phyloP scores from a whole-genome alignment of 2,113 vertebrate genomes.

The Ictalurus punctatus region DNA sequence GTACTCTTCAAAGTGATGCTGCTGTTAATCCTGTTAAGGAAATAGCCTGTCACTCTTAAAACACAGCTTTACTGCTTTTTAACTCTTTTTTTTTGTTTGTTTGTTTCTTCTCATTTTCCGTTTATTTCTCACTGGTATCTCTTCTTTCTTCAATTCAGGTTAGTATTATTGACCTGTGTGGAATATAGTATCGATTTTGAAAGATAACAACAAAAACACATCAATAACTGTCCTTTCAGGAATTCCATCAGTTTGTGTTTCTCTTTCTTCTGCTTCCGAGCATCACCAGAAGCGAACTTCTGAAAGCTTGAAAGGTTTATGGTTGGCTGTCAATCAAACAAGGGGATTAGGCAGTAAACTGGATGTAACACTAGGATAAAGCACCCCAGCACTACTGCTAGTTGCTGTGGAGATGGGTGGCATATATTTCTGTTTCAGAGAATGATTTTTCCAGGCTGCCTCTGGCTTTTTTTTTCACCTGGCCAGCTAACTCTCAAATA shows the following conservation, averaged over 20 bases:
- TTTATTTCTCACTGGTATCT: constrained; percentile 1
- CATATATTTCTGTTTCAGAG: not conserved
- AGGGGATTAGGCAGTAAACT: not conserved
- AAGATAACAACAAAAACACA: not conserved
- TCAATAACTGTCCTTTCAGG: not conserved
- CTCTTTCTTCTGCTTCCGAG: not conserved
- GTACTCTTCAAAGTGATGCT: not conserved
- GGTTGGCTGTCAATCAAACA: not conserved
- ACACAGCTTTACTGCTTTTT: not conserved
- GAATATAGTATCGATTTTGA: not conserved
- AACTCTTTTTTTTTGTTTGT: not conserved
- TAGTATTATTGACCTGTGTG: not conserved
- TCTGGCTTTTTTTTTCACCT: not conserved
- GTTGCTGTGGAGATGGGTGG: not conserved
- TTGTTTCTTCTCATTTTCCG: too few species aligned
- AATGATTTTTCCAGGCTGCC: not conserved
- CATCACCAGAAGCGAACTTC: not conserved
- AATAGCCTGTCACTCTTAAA: not conserved
- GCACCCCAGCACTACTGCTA: not conserved
- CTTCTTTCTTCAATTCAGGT: not conserved
- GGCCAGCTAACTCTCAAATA: not conserved
- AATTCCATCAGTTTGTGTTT: not conserved
- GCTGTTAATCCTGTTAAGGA: not conserved
- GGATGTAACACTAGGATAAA: not conserved
- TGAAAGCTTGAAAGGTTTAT: not conserved